Evolutionary conservation across 2,113 vertebrate genomes (phyloP).

Genomic region (Protomyctophum bolini): DNA sequence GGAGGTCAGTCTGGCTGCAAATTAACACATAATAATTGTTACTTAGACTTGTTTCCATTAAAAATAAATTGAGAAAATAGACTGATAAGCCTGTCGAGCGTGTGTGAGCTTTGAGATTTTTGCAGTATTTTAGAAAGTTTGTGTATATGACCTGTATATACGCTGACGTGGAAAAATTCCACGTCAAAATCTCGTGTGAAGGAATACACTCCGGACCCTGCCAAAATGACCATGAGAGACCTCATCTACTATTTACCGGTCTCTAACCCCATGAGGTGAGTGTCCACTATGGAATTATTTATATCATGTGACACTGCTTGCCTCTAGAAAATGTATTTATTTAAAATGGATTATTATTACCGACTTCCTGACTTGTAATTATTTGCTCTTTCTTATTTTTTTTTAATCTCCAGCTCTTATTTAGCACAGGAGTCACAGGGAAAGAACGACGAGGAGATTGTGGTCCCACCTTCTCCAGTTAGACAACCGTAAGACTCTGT

Average conservation of each 20-base stretch:
- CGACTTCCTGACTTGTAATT: not conserved
- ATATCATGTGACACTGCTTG: not conserved
- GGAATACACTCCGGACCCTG: conserved; percentile 84
- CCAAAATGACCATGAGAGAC: conserved; percentile 98
- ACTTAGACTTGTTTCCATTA: too few relatives aligned
- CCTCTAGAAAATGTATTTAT: not conserved
- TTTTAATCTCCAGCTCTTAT: conserved; percentile 79
- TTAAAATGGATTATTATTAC: not conserved
- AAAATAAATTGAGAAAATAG: too few relatives aligned
- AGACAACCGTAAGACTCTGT: conserved; percentile 81
- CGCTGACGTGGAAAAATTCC: conserved; percentile 73
- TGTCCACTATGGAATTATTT: conserved; percentile 18
- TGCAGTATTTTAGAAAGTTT: too few relatives aligned
- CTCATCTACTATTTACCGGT: conserved; percentile 92
- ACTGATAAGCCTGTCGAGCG: too few relatives aligned
- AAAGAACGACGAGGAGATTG: conserved; percentile 76
- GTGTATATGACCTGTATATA: too few relatives aligned
- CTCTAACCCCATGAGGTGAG: conserved; percentile 95
- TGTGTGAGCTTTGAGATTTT: too few relatives aligned
- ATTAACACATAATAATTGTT: too few relatives aligned
- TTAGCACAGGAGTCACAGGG: conserved; percentile 53
- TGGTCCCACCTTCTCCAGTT: conserved; percentile 60
- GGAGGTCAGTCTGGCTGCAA: conserved; percentile 30
- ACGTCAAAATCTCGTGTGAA: conserved; percentile 61
- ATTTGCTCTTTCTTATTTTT: not conserved